Percentiles rank a stretch among this genome's conserved stretches.
phyloP scores from a whole-genome alignment of 2,113 vertebrate species.

The Pavo muticus region DNA sequence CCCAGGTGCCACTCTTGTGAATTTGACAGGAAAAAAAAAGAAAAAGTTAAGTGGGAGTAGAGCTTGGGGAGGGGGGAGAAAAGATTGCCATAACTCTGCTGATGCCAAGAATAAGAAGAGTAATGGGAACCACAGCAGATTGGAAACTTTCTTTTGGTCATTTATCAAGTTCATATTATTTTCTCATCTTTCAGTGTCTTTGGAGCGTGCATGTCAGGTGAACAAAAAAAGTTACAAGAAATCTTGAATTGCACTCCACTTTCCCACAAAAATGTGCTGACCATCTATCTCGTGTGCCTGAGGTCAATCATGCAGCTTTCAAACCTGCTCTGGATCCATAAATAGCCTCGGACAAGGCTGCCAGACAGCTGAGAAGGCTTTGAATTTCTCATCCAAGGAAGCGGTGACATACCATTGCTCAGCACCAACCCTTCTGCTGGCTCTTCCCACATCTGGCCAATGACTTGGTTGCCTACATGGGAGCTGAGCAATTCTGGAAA shows the following conservation, averaged over 20 bases:
- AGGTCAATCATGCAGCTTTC: conserved; percentile 1
- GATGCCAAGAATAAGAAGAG: conserved; percentile 62
- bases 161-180: conserved; percentile 69
- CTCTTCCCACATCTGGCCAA: conserved; percentile 46
- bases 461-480: conserved; percentile 13
- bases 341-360: conserved; percentile 23
- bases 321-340: background rate
- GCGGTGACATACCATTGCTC: background rate
- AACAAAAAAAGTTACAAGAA: conserved; percentile 38
- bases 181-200: conserved; percentile 69
- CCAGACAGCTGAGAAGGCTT: conserved; percentile 33
- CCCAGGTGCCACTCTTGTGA: conserved; percentile 51
- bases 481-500: conserved; percentile 35
- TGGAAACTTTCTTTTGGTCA: conserved; percentile 59
- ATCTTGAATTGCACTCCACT: background rate
- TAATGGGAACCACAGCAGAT: conserved; percentile 33
- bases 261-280: conserved; percentile 34
- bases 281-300: conserved; percentile 12
- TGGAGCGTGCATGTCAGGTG: conserved; percentile 28
- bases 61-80: background rate
- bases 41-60: background rate
- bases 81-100: conserved; percentile 42
- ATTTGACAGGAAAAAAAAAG: conserved; percentile 32
- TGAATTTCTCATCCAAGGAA: conserved; percentile 3
- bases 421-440: background rate